Conservation (phyloP, 2,888 invertebrate genomes). For the Ferdinandea cuprea region DNA sequence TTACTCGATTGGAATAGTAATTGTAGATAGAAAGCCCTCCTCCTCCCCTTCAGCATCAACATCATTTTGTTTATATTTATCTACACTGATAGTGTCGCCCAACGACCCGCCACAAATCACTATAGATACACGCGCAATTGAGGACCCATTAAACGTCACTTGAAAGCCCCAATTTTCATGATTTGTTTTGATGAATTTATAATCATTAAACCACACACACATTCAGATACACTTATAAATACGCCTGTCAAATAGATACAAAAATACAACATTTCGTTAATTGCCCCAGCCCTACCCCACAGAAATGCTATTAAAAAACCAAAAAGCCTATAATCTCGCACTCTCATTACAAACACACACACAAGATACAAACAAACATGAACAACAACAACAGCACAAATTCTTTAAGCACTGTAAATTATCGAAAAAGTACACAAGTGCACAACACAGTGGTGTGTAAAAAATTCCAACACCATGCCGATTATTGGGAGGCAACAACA, state of each 20-base stretch:
- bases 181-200: conserved; percentile 57
- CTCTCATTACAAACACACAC: not conserved
- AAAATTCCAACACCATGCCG: conserved; percentile 22
- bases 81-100: conserved; percentile 14
- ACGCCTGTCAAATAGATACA: conserved; percentile 2
- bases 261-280: conserved; percentile 47
- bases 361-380: not conserved
- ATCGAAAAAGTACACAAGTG: conserved; percentile 22
- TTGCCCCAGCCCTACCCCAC: conserved; percentile 56
- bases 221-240: conserved; percentile 11
- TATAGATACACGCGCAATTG: conserved; percentile 37
- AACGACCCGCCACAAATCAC: conserved; percentile 39
- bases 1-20: no score
- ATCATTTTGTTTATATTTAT: conserved; percentile 28
- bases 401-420: conserved; percentile 31
- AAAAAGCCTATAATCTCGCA: conserved; percentile 32
- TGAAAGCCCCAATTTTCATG: conserved; percentile 45
- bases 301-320: conserved; percentile 23
- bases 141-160: conserved; percentile 60
- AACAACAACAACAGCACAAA: no score
- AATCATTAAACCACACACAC: conserved; percentile 51
- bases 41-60: not conserved
- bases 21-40: not conserved
- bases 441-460: conserved; percentile 26
- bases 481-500: not conserved